These are phyloP conservation scores for Epinephelus malabaricus DNA, from an alignment of 2,797 vertebrate genomes.

Conservation along the genomic window DNA sequence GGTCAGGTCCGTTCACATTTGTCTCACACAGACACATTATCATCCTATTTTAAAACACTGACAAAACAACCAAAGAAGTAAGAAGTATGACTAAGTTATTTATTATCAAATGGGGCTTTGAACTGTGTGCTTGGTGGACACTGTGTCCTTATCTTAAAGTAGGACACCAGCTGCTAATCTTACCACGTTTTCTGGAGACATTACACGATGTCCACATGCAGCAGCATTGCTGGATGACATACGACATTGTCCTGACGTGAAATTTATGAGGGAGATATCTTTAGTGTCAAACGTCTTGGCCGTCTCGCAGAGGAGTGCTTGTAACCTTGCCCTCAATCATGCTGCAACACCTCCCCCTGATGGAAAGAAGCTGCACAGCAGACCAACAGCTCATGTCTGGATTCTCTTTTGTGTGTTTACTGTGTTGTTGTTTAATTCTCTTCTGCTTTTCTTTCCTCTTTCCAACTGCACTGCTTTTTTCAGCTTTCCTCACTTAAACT, in stretches of 20 bases:
- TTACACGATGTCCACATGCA: constrained; percentile 40
- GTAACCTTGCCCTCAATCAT: constrained; percentile 24
- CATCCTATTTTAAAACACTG: not conserved
- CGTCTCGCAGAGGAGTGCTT: constrained; percentile 3
- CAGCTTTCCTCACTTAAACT: constrained; percentile 48
- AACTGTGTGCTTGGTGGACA: constrained; percentile 26
- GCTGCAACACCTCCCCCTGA: constrained; percentile 58
- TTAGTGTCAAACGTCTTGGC: constrained; percentile 59
- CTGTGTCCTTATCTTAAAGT: constrained; percentile 67
- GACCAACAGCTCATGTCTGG: not conserved
- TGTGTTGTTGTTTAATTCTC: constrained; percentile 11
- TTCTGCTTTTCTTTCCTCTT: constrained; percentile 33
- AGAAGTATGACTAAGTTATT: not conserved
- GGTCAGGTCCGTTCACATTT: constrained; percentile 15
- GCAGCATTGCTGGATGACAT: constrained; percentile 37
- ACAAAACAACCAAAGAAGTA: not conserved
- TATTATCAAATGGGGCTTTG: not conserved
- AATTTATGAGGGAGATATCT: constrained; percentile 72
- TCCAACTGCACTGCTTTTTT: constrained; percentile 26
- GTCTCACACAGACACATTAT: not conserved
- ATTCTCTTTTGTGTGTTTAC: constrained; percentile 1
- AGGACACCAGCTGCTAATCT: constrained; percentile 67
- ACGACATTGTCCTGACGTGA: constrained; percentile 70
- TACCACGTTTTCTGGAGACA: constrained; percentile 60
- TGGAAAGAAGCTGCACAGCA: constrained; percentile 49